Base-by-base conservation (phyloP, 37 sponge, comb jelly and placozoan genomes). In the Hormiphora californensis region DNA sequence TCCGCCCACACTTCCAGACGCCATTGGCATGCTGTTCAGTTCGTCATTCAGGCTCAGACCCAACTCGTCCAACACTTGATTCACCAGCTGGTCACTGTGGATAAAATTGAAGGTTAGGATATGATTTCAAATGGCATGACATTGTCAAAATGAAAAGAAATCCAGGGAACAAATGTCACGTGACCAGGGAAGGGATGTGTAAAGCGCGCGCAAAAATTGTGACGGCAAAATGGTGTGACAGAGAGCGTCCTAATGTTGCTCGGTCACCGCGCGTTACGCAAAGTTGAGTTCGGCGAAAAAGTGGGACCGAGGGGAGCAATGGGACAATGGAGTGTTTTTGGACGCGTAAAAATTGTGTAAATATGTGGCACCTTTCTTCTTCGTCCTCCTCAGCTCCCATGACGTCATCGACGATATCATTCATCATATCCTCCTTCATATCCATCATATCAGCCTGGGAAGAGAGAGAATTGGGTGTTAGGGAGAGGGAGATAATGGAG, bases 381-480 rank as follows among this genome's bases (percentile, higher is more conserved):
- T 94, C 95, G 8, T 94, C 95, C 62, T 93, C 95, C 0, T 63
- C 95, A 37, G 92, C 94, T 30, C 97, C 97, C n/a, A 96, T 92
- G 32, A 91, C 94, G 61, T 94, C 97, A 88, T 96, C 97, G n/a
- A 96, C 88, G 27, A 94, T 90, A 87, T 96, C 97, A 32, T 91
- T 91, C 73, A 96, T 96, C 86, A 93, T 92, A 86, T 96, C 97
- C 87, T 96, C 97, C 85, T 96, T 96, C 87, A 96, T 88, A 88
- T 96, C 97, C 97, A 96, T 96, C 69, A 94, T 92, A 85, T 96
- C 97, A 0, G 94, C 89, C 90, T 96, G 94, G 25, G 25, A 73
- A 57, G 27, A 57, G 30, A 57, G 7, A 21, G 7, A n/a, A n/a
- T n/a, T n/a, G n/a, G n/a, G n/a, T n/a, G n/a, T n/a, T n/a, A n/a